Evolutionary conservation across 2,113 vertebrate genomes (phyloP), one percentile per base, ranked within the genome.

Genomic region (Hypomesus transpacificus): DNA sequence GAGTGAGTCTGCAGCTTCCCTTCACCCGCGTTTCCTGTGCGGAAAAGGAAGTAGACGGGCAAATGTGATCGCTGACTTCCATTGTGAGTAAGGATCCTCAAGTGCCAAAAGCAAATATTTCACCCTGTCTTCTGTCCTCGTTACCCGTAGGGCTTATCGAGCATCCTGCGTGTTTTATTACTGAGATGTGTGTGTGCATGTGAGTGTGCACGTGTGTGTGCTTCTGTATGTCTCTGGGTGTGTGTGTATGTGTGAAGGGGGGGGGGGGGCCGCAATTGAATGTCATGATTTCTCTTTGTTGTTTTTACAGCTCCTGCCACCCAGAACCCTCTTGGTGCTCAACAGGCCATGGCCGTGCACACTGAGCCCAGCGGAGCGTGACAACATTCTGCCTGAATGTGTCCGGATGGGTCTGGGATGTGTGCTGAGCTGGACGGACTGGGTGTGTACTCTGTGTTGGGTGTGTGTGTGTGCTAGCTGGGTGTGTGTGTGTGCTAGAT

Each of bases 251-350:
- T 46, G 39, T 46, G 9, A 8, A 46, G 7, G 7, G 39, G 79
- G 66, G 28, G 28, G 65, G 65, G 66, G 64, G 69, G 68, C 67
- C 70, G 22, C 70, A 75, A 82, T 64, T 62, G 71, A 69, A 13
- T 39, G 18, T 70, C 20, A 68, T 60, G 52, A 69, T 68, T 61
- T 50, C 61, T 24, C 21, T 9, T 53, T 68, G 67, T 66, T 74
- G 84, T 82, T 86, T 46, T 83, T 79, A 78, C 68, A 80, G 75
- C 60, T 70, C 17, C 69, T 79, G 81, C 75, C 84, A 84, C 82
- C 77, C 80, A 80, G 86, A 87, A 83, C 71, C 71, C 84, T 84
- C 83, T 81, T 78, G 60, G 75, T 88, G 88, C 78, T 87, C 85
- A 90, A 85, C 85, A 85, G 78, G 78, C 82, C 83, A 65, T 87